Evolutionary conservation across 2,797 vertebrate species (phyloP).

Genomic region (Spinibarbus caldwelli): DNA sequence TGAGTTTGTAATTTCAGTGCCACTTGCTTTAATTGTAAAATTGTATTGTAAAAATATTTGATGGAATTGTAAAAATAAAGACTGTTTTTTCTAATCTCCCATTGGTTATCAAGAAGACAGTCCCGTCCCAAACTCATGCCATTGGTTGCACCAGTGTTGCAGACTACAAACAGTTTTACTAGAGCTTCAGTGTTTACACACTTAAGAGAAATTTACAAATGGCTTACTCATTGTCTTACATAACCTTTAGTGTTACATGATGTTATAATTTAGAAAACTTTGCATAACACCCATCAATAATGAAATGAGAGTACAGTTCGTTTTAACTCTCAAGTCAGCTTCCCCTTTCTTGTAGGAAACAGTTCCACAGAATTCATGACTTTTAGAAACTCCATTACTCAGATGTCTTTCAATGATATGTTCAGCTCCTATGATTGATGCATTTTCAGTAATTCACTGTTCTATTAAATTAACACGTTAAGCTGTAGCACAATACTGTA

Average conservation of each 20-base stretch:
- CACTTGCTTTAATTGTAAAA: neutral
- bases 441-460: neutral
- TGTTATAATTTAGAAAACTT: neutral
- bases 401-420: neutral
- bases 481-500: neutral
- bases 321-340: conserved; percentile 1
- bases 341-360: conserved; percentile 23
- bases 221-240: neutral
- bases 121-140: neutral
- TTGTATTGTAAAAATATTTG: neutral
- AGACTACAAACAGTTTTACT: neutral
- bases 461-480: neutral
- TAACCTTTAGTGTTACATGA: neutral
- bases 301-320: neutral
- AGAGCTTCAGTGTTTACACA: neutral
- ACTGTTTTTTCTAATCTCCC: neutral
- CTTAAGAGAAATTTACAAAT: neutral
- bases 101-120: neutral
- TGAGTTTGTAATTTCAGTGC: neutral
- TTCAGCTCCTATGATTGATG: neutral
- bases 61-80: neutral
- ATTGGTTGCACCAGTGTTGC: neutral
- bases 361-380: conserved; percentile 8
- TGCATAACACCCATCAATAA: neutral
- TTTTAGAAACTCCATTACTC: neutral